These are phyloP conservation scores for Paradoxurus hermaphroditus DNA, from an alignment of 2,113 vertebrate genomes.

Conservation along the genomic window DNA sequence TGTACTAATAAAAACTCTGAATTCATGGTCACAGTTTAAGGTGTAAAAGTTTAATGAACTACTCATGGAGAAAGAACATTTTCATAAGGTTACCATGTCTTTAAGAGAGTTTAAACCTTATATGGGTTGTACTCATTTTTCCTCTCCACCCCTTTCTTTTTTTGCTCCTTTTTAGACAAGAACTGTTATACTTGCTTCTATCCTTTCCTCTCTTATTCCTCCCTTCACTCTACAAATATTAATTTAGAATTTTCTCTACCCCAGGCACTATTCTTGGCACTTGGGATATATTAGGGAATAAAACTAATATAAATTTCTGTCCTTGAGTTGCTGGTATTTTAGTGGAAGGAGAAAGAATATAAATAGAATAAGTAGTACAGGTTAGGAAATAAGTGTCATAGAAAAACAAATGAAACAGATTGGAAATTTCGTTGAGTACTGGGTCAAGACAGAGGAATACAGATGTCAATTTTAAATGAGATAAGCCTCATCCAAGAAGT, in stretches of 20 bases:
- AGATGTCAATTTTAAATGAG: background rate
- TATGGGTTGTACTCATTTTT: rapidly evolving
- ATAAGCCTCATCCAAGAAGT: background rate
- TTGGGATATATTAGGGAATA: background rate
- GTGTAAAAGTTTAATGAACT: background rate
- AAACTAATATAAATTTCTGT: background rate
- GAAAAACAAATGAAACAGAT: background rate
- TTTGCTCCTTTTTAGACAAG: background rate
- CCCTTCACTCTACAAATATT: background rate
- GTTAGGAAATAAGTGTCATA: background rate
- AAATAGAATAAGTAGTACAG: background rate
- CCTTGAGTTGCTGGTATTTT: background rate
- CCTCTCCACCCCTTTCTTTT: background rate
- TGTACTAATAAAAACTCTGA: background rate
- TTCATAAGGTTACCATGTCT: background rate
- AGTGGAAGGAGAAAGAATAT: background rate
- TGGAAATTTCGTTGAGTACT: rapidly evolving
- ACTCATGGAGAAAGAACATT: background rate
- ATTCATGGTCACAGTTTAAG: background rate
- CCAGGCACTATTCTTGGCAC: background rate
- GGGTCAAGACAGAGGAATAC: no score
- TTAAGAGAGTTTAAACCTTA: background rate
- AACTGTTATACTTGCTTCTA: background rate
- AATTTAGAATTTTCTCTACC: no score
- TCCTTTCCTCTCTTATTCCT: background rate